Evolutionary conservation across 2,888 invertebrate genomes (phyloP).

Genomic region (Eilema sororculum): DNA sequence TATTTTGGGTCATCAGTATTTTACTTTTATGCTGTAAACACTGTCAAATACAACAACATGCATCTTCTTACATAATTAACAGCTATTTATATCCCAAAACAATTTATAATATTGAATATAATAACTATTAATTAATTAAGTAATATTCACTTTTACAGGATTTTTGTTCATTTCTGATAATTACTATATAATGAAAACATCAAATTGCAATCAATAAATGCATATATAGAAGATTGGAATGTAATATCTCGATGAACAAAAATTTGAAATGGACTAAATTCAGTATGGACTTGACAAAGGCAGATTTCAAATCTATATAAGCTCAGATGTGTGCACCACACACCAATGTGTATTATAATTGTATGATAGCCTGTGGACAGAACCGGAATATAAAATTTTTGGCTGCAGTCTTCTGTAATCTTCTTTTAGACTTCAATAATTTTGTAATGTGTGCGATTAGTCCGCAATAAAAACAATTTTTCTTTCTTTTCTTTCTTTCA

Average conservation of each 20-base stretch:
- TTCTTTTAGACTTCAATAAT: background rate
- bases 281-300: conserved; percentile 15
- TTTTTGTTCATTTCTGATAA: conserved; percentile 12
- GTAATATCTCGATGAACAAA: background rate
- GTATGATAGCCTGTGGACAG: conserved; percentile 58
- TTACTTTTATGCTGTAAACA: background rate
- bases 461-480: too few relatives aligned
- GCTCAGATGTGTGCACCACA: conserved; percentile 69
- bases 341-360: conserved; percentile 66
- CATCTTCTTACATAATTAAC: background rate
- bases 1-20: background rate
- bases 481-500: too few relatives aligned
- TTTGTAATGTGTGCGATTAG: too few relatives aligned
- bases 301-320: conserved; percentile 40
- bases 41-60: conserved; percentile 2
- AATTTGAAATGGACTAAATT: background rate
- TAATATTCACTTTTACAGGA: background rate
- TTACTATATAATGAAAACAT: background rate
- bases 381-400: conserved; percentile 34
- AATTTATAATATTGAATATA: background rate
- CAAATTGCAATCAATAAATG: background rate
- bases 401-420: background rate
- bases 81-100: background rate
- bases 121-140: background rate
- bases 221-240: background rate